A percentile compares a stretch with the other conserved stretches of the same genome.
Conservation (phyloP, 92 coral and sea anemone species). For the Zoanthus sociatus region DNA sequence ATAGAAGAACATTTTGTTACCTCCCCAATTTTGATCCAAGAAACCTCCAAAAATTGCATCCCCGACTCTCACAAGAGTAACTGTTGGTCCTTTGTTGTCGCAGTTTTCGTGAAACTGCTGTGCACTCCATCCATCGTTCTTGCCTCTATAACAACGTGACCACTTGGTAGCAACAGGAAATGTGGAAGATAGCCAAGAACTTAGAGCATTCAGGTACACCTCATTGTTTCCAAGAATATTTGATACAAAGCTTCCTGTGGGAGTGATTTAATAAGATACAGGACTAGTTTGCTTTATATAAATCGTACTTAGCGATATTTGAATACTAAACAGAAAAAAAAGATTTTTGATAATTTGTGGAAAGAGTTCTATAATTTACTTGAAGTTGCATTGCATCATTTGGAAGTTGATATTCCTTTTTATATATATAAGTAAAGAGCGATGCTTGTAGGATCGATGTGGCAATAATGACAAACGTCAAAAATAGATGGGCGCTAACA, state of each 20-base stretch:
- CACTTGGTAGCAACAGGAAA: slow-evolving; percentile 12
- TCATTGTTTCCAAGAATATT: slow-evolving; percentile 27
- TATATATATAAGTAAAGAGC: no score
- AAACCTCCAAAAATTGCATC: slow-evolving; percentile 39
- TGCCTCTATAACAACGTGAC: slow-evolving; percentile 43
- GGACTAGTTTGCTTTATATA: no score
- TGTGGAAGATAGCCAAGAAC: not conserved
- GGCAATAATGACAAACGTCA: no score
- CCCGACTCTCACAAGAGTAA: slow-evolving; percentile 35
- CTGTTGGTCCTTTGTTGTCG: slow-evolving; percentile 29
- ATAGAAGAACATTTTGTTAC: not conserved
- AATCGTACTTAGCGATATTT: no score
- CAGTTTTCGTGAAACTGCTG: slow-evolving; percentile 6
- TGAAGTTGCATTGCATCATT: no score
- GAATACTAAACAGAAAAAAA: no score
- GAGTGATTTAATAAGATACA: no score
- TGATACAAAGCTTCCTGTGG: slow-evolving; percentile 16
- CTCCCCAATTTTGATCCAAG: slow-evolving; percentile 47
- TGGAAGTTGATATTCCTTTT: no score
- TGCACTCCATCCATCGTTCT: slow-evolving; percentile 15
- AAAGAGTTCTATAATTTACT: no score
- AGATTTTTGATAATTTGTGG: no score
- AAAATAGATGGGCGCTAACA: no score
- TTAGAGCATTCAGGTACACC: slow-evolving; percentile 16
- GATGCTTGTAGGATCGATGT: no score